These are phyloP conservation scores for Philaethria dido DNA, from an alignment of 2,888 invertebrate genomes.

Conservation along the genomic window DNA sequence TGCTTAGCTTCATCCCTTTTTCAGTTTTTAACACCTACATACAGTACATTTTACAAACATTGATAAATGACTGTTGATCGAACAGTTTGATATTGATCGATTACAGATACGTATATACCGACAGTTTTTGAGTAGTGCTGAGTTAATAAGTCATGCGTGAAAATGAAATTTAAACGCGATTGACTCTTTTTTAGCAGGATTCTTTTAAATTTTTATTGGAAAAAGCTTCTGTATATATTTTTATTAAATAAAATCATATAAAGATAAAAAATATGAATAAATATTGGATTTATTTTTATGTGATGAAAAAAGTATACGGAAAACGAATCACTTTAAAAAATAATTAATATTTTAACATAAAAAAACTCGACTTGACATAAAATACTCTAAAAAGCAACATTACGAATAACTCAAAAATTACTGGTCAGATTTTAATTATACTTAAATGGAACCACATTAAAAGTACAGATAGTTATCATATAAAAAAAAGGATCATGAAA, in stretches of 20 bases:
- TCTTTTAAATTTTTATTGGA: not conserved
- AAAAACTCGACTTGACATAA: too few species aligned
- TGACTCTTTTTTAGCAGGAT: constrained; percentile 4
- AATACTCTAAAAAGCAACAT: too few species aligned
- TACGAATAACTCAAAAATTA: too few species aligned
- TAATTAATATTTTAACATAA: too few species aligned
- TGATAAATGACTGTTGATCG: constrained; percentile 23
- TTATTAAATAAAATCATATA: not conserved
- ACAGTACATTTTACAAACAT: constrained; percentile 19
- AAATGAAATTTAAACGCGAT: constrained; percentile 8
- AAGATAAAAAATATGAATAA: not conserved
- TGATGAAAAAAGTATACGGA: too few species aligned
- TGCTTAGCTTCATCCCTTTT: constrained; percentile 29
- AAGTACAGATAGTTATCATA: too few species aligned
- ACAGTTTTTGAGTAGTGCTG: constrained; percentile 19
- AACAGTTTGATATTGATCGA: constrained; percentile 25
- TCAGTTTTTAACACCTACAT: constrained; percentile 26
- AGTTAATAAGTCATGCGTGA: constrained; percentile 25
- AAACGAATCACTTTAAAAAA: too few species aligned
- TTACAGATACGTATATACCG: constrained; percentile 4
- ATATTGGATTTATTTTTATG: too few species aligned
- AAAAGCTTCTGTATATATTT: not conserved
- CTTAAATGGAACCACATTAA: too few species aligned
- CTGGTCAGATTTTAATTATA: too few species aligned
- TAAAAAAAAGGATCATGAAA: too few species aligned